Base-by-base conservation (phyloP, 1,140 invertebrate genomes). In the Eupeodes corollae region DNA sequence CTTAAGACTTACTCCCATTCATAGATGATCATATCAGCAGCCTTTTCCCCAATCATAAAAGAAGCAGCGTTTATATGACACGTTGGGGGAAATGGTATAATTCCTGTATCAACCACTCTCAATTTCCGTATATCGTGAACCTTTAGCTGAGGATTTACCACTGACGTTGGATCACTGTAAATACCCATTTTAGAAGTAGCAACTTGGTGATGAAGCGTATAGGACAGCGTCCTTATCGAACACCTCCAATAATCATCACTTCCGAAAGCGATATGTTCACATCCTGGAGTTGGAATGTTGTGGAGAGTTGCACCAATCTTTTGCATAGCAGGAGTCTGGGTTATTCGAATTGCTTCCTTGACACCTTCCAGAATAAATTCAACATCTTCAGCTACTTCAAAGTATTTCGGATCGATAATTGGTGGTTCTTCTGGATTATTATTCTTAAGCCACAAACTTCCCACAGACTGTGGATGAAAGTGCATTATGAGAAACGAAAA, bases 21-120 rank as follows among this genome's bases (percentile, higher is more conserved):
- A 31, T 66, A 64, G 55, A 81, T 83, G 31, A 93, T 87, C 67
- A 92, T 73, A 67, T 91, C 86, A 0, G 88, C 79, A 0, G 77
- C 85, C 68, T 90, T 92, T 68, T 95, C 91, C 0, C 80, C 91
- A 44, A 94, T 83, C 89, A 94, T 92, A 47, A 78, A 79, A 9
- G 83, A 77, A 0, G 79, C 77, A 3, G 83, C 83, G 51, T 82
- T 85, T 0, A 82, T 78, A 60, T 90, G 86, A 1, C 80, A 85
- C 0, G 74, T 74, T 6, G 82, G 74, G 18, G 85, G 76, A 6
- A 69, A 62, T 0, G 88, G 87, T 58, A 90, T 85, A 1, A 91
- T 70, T 21, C 84, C 86, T 34, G 77, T 79, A 63, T 90, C 87
- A 1, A 78, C 77, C 1, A 90, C 83, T 41, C 88, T 73, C n/a